Conservation (phyloP, 2,797 vertebrate species). For the Momotus momota region DNA sequence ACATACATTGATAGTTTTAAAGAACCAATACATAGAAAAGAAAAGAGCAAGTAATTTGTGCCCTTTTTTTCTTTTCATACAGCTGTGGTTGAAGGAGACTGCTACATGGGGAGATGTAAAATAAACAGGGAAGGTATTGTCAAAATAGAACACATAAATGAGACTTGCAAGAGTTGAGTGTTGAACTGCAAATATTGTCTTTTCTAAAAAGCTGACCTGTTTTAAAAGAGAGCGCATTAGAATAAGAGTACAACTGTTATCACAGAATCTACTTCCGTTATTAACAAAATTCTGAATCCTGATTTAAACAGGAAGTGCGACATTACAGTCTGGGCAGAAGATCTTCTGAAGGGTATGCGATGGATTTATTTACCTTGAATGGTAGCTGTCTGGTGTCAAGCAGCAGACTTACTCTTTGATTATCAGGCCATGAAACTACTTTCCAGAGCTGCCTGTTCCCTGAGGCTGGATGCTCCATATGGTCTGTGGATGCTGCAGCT, state of each 20-base stretch:
- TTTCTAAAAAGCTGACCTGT: background rate
- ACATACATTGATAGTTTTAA: background rate
- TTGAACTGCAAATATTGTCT: background rate
- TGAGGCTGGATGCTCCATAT: background rate
- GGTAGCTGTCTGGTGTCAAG: background rate
- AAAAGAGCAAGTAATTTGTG: background rate
- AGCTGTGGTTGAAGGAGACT: background rate
- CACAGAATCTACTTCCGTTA: background rate
- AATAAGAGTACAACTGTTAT: background rate
- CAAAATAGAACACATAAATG: background rate
- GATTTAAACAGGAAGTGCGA: background rate
- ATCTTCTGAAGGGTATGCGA: background rate
- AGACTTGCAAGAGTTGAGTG: background rate
- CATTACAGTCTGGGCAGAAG: background rate
- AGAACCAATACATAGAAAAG: background rate
- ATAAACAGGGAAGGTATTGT: background rate
- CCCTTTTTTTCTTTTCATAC: background rate
- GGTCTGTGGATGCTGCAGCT: background rate
- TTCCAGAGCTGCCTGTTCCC: background rate
- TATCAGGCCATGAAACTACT: slow-evolving; percentile 6
- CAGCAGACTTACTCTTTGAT: background rate
- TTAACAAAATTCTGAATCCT: background rate
- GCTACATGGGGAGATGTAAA: background rate
- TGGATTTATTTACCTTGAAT: background rate
- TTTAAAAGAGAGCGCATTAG: background rate